Evolutionary conservation across 2,113 vertebrate genomes (phyloP).

Genomic region (Gallinago paraguaiae): DNA sequence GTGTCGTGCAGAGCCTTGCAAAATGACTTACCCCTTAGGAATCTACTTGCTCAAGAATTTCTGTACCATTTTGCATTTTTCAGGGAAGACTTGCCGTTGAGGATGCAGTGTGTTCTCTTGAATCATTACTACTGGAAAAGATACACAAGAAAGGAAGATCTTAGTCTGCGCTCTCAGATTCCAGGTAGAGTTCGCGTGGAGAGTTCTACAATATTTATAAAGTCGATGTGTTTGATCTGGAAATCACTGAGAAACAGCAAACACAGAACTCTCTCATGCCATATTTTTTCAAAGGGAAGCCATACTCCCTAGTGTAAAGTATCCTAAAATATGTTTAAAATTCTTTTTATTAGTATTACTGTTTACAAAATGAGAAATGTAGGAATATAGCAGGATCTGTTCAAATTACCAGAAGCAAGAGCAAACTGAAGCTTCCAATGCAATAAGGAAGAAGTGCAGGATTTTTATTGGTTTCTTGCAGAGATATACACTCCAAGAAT

Average conservation of each 20-base stretch:
- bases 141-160: not conserved
- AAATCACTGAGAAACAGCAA: slow-evolving; percentile 26
- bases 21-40: not conserved
- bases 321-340: not conserved
- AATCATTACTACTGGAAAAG: not conserved
- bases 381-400: not conserved
- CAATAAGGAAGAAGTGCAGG: not conserved
- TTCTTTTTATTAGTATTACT: not conserved
- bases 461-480: not conserved
- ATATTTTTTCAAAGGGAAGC: not conserved
- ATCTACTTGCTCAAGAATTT: not conserved
- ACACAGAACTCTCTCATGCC: not conserved
- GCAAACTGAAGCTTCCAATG: not conserved
- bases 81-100: not conserved
- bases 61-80: not conserved
- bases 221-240: not conserved
- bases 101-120: not conserved
- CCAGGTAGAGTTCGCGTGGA: not conserved
- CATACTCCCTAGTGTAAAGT: not conserved
- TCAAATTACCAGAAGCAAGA: not conserved
- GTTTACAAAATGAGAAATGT: not conserved
- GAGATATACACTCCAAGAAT: not conserved
- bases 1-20: not conserved
- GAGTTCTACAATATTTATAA: slow-evolving; percentile 48
- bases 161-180: not conserved